A percentile compares a stretch with the other conserved stretches of the same genome.
phyloP scores from a whole-genome alignment of 2,797 vertebrate species.

The Dermochelys coriacea region DNA sequence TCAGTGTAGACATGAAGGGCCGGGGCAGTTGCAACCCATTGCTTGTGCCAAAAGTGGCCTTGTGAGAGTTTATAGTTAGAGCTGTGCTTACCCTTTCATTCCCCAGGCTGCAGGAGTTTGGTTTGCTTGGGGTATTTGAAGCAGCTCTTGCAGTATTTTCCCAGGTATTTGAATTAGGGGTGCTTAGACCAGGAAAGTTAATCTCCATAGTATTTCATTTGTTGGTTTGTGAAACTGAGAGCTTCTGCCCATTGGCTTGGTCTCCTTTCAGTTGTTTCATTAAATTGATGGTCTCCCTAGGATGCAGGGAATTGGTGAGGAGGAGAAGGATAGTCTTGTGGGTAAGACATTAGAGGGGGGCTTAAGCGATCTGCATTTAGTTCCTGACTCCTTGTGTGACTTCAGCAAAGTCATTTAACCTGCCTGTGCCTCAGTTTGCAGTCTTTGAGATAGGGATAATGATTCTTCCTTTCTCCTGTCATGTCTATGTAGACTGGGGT shows the following conservation, averaged over 20 bases:
- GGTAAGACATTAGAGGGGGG: neutral
- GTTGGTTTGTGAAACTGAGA: no score
- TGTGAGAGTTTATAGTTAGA: neutral
- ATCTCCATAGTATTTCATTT: neutral
- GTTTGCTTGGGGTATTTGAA: rapidly evolving
- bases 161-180: neutral
- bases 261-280: neutral
- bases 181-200: neutral
- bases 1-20: neutral
- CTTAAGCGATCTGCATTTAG: neutral
- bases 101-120: neutral
- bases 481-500: neutral
- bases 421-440: neutral
- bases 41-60: neutral
- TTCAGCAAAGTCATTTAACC: neutral
- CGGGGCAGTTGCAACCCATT: neutral
- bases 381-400: neutral
- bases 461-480: neutral
- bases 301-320: neutral
- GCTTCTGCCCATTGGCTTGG: neutral
- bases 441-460: neutral
- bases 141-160: neutral
- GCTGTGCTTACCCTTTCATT: neutral
- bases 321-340: neutral
- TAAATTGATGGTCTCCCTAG: neutral